A percentile compares a stretch with the other conserved stretches of the same genome.
phyloP scores from a whole-genome alignment of 1,140 invertebrate species.

The Caerostris extrusa region DNA sequence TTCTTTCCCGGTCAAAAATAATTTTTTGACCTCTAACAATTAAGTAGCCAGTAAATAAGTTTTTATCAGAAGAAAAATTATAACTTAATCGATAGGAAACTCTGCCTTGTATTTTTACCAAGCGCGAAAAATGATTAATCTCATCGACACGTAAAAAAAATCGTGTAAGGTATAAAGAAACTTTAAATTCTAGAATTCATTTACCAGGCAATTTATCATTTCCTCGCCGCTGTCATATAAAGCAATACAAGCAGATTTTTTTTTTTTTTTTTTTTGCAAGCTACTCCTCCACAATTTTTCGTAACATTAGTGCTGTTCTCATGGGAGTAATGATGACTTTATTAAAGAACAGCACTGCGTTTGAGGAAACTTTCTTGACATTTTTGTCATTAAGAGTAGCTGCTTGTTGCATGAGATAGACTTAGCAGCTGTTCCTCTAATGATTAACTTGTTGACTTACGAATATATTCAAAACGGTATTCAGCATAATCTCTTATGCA shows the following conservation, averaged over 20 bases:
- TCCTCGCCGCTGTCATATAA: constrained; percentile 61
- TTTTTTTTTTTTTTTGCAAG: not conserved
- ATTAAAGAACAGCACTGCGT: constrained; percentile 68
- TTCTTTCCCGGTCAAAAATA: not conserved
- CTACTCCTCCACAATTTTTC: constrained; percentile 57
- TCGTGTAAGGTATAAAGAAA: constrained; percentile 73
- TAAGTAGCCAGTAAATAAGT: constrained; percentile 68
- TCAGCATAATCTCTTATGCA: constrained; percentile 43
- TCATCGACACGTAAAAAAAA: constrained; percentile 73
- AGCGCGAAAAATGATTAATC: constrained; percentile 70
- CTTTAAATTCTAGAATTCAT: constrained; percentile 76
- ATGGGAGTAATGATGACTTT: constrained; percentile 71
- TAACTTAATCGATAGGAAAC: constrained; percentile 66
- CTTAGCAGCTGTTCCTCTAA: constrained; percentile 63
- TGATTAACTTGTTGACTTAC: constrained; percentile 70
- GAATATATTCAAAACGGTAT: constrained; percentile 42
- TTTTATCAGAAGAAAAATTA: constrained; percentile 61
- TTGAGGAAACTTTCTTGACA: constrained; percentile 67
- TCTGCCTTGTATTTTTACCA: constrained; percentile 62
- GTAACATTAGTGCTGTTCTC: constrained; percentile 72
- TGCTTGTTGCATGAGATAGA: constrained; percentile 66
- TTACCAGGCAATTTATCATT: constrained; percentile 73
- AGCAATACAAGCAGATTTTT: constrained; percentile 62
- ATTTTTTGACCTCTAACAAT: constrained; percentile 48
- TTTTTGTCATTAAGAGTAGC: constrained; percentile 54